A percentile compares a stretch with the other conserved stretches of the same genome.
phyloP scores from a whole-genome alignment of 2,113 vertebrate species.

The Spea multiplicata region DNA sequence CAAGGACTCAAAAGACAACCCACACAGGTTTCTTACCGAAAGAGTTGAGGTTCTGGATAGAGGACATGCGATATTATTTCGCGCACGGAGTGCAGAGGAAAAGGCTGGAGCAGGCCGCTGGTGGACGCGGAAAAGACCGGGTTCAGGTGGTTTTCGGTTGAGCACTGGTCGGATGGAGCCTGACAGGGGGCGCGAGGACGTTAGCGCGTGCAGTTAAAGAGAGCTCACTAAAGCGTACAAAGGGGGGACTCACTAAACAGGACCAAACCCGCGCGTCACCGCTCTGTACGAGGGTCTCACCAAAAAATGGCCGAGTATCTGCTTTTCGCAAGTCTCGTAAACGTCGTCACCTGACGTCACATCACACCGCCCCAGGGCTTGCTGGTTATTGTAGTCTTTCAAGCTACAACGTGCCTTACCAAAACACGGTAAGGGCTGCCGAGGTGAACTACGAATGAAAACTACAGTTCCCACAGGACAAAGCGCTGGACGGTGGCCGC shows the following conservation, averaged over 20 bases:
- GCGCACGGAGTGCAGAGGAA: constrained; percentile 67
- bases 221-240: neutral
- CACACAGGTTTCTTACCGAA: constrained; percentile 60
- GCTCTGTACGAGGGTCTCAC: constrained; percentile 32
- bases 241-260: constrained; percentile 44
- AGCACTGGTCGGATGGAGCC: neutral
- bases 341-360: constrained; percentile 34
- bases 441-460: neutral
- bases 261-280: neutral
- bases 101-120: constrained; percentile 55
- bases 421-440: neutral
- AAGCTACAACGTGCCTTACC: neutral
- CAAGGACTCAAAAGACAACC: no score
- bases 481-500: neutral
- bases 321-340: neutral
- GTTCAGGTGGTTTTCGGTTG: neutral
- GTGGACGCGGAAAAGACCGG: neutral
- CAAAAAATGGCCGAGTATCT: constrained; percentile 65
- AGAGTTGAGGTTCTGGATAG: constrained; percentile 88
- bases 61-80: constrained; percentile 84
- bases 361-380: neutral
- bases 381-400: constrained; percentile 51
- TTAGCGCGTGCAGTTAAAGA: constrained; percentile 6
- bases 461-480: constrained; percentile 36
- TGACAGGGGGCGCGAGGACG: neutral